Conservation (phyloP, 2,888 invertebrate genomes). For the Lasioglossum villosulum region DNA sequence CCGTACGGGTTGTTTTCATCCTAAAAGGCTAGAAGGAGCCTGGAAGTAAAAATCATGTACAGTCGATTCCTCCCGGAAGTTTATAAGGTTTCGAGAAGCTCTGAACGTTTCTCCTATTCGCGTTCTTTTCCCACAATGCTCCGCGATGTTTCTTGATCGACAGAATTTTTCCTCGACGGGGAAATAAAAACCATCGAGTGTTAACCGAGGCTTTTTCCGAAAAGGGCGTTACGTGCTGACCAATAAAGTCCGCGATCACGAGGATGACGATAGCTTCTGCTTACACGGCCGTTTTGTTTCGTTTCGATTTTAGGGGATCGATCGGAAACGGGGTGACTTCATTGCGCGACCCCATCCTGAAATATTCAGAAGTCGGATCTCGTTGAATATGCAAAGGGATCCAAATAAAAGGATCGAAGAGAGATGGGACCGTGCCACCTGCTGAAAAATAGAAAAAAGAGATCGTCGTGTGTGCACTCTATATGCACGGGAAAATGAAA, state of each 20-base stretch:
- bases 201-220: background rate
- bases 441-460: background rate
- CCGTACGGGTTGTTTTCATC: background rate
- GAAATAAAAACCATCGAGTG: background rate
- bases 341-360: background rate
- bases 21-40: background rate
- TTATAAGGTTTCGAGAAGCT: background rate
- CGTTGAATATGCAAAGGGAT: background rate
- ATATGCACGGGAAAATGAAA: background rate
- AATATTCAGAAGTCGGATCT: conserved; percentile 4
- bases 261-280: background rate
- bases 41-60: background rate
- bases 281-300: background rate
- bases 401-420: background rate
- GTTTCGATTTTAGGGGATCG: conserved; percentile 7
- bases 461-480: background rate
- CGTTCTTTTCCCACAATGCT: background rate
- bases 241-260: conserved; percentile 20
- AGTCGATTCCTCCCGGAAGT: background rate
- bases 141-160: background rate
- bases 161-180: background rate
- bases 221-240: conserved; percentile 21
- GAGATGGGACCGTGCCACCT: background rate
- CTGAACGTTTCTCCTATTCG: background rate
- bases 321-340: background rate